Base-by-base conservation (phyloP, 2,888 invertebrate genomes). In the Drosophila lacicola region DNA sequence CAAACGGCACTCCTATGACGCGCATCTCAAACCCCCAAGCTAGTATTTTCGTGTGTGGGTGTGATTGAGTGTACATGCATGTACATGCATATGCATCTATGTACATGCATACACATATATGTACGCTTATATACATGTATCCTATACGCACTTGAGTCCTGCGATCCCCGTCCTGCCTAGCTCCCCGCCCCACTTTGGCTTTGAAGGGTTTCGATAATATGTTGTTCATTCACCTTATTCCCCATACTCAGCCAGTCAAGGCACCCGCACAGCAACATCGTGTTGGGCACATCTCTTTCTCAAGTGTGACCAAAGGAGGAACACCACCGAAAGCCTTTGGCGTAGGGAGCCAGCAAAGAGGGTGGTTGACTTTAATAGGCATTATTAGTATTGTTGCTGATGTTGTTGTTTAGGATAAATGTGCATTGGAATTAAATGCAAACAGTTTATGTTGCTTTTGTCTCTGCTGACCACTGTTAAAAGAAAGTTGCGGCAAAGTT, bases 221-320 rank as follows among this genome's bases (percentile, higher is more conserved):
- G 78, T 87, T 83, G 88, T 87, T 79, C 88, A 83, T 84, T 83
- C 88, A 83, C 88, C 82, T 84, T 84, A 49, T 55, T 37, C 11
- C 71, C 66, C 68, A 63, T 37, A 54, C 70, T 67, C 17, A 21
- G 29, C 14, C 45, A 50, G 50, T 21, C 29, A 29, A 8, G 29
- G 45, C 45, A 57, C 54, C 44, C 56, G 56, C 68, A 79, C 61
- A 62, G 25, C 54, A 44, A 64, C 67, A 61, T 79, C 71, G 72
- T 86, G 67, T 80, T 82, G 74, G 62, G 65, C 65, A 80, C 73
- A 76, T 77, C 73, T 67, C 75, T 70, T 75, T 65, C 80, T 72
- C 82, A 75, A 82, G 68, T 65, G 70, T 47, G 47, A 29, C 39
- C 44, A 47, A 61, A 45, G 39, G 41, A 60, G 37, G n/a, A 55